Conservation (phyloP, 2,797 vertebrate species). For the Lagodon rhomboides region DNA sequence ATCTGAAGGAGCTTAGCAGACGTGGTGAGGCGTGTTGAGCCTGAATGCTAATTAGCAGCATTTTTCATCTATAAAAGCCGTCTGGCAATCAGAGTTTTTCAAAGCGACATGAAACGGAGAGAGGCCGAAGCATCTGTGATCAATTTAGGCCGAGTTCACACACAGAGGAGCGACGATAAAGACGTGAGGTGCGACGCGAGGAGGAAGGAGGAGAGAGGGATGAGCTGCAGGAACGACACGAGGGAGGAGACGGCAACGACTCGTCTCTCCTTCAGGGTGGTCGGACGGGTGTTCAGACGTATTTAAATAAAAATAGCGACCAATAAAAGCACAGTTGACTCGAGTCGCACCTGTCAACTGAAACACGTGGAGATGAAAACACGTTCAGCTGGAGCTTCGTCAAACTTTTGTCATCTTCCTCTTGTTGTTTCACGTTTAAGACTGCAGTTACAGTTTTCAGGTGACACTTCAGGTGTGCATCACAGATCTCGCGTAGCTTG, state of each 20-base stretch:
- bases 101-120: slow-evolving; percentile 64
- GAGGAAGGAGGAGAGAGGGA: slow-evolving; percentile 25
- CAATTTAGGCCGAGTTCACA: slow-evolving; percentile 66
- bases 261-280: too few relatives aligned
- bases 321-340: neutral
- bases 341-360: neutral
- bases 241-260: neutral
- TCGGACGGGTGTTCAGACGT: neutral
- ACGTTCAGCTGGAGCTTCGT: too few relatives aligned
- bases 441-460: too few relatives aligned
- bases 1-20: slow-evolving; percentile 64
- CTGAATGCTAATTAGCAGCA: slow-evolving; percentile 71
- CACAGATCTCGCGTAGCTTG: too few relatives aligned
- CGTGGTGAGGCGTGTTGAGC: slow-evolving; percentile 30
- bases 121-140: slow-evolving; percentile 68
- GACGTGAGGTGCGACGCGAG: slow-evolving; percentile 44
- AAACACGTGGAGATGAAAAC: neutral
- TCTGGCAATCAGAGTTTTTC: slow-evolving; percentile 70
- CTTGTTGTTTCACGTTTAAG: too few relatives aligned
- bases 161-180: slow-evolving; percentile 20
- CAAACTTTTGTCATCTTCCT: too few relatives aligned
- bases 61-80: slow-evolving; percentile 69
- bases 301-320: too few relatives aligned
- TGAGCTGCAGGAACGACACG: neutral
- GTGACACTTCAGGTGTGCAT: too few relatives aligned